A percentile compares a stretch with the other conserved stretches of the same genome.
These are phyloP conservation scores for Ia io DNA, from an alignment of 2,113 vertebrate genomes.

Conservation along the genomic window DNA sequence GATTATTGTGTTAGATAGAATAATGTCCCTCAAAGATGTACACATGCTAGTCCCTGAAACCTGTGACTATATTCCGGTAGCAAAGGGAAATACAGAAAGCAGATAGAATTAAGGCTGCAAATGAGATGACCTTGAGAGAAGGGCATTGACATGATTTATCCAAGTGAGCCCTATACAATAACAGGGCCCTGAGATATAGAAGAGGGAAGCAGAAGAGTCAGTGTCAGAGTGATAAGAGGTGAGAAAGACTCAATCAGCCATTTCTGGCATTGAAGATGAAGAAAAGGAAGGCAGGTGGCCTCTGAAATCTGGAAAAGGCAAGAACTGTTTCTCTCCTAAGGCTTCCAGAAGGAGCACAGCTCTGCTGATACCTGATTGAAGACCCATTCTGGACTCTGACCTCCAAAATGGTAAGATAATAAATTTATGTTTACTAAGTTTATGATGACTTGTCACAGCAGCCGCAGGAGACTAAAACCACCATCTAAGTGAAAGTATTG, in stretches of 20 bases:
- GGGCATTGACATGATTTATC: not conserved
- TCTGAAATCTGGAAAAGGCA: not conserved
- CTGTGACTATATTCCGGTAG: not conserved
- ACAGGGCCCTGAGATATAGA: not conserved
- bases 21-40: not conserved
- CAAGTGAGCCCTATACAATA: not conserved
- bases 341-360: not conserved
- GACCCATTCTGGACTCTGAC: not conserved
- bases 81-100: not conserved
- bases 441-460: not conserved
- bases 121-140: not conserved
- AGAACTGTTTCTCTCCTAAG: not conserved
- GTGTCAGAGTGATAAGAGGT: not conserved
- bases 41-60: not conserved
- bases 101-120: not conserved
- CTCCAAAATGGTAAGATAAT: not conserved
- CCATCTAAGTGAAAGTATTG: not conserved
- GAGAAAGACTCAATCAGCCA: not conserved
- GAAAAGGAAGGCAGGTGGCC: not conserved
- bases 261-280: not conserved
- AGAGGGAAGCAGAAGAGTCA: not conserved
- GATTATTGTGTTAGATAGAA: not conserved
- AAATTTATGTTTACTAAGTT: not conserved
- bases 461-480: not conserved
- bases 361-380: not conserved